phyloP scores from a whole-genome alignment of 1,140 invertebrate genomes.

The Drepana arcuata region DNA sequence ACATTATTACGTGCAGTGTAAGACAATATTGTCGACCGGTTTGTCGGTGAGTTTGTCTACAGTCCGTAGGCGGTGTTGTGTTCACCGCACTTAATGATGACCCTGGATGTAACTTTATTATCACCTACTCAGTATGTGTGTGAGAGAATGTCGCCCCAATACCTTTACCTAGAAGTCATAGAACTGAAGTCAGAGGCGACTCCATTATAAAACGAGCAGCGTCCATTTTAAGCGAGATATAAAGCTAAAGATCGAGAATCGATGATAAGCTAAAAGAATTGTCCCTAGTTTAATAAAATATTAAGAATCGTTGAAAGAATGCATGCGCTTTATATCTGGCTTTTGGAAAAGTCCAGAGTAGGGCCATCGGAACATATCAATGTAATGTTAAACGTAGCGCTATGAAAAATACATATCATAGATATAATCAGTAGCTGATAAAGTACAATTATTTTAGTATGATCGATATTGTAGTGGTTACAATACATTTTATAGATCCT shows the following conservation, averaged over 20 bases:
- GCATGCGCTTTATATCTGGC: constrained; percentile 68
- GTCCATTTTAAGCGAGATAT: constrained; percentile 63
- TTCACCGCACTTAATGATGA: constrained; percentile 10
- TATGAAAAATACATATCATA: constrained; percentile 43
- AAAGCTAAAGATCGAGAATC: constrained; percentile 44
- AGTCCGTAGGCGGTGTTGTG: too few relatives aligned
- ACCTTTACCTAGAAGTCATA: constrained; percentile 22
- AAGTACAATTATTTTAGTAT: constrained; percentile 67
- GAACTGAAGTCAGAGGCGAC: constrained; percentile 59
- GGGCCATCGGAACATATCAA: constrained; percentile 66
- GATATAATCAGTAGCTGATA: constrained; percentile 45
- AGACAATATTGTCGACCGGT: too few relatives aligned
- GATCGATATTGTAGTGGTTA: constrained; percentile 63
- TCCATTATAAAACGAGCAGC: constrained; percentile 36
- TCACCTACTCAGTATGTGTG: constrained; percentile 8
- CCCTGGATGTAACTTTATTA: constrained; percentile 5
- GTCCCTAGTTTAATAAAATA: constrained; percentile 38
- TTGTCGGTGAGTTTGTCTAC: too few relatives aligned
- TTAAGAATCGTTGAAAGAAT: constrained; percentile 57
- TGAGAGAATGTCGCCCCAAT: constrained; percentile 23
- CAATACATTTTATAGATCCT: constrained; percentile 53
- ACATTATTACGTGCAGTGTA: too few relatives aligned
- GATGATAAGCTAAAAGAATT: too few relatives aligned
- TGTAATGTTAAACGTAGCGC: constrained; percentile 40
- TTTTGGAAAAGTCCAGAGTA: constrained; percentile 62